Base-by-base conservation (phyloP, 1,140 invertebrate species). In the Drosophila sp. region DNA sequence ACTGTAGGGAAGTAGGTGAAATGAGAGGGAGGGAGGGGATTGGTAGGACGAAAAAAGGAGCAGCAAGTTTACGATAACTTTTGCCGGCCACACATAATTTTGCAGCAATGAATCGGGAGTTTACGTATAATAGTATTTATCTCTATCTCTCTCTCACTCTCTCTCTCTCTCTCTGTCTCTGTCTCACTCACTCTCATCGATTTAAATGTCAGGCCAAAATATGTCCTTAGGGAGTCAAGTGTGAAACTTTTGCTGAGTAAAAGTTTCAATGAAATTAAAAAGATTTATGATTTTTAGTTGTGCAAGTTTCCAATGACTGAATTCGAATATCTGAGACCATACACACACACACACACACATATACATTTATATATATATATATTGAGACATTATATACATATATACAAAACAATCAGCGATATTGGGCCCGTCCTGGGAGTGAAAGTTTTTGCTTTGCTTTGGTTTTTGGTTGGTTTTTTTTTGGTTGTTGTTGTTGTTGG, bases 181-280 rank as follows among this genome's bases (percentile, higher is more conserved):
- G 17, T 47, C 5, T 47, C 41, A 23, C 41, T 23, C 44, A 2
- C 44, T 79, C 25, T 76, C 84, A 89, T 89, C 80, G 85, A 89
- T 89, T 89, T 90, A 89, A 89, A 89, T 89, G 84, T 79, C 84
- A 80, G 60, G 25, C 68, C 30, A 64, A 75, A 50, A 80, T 82
- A 75, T 79, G 78, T 79, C 85, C 84, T 61, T 63, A 55, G 84
- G 84, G 80, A 84, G 40, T 87, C 70, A 76, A 89, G 80, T 84
- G 84, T 86, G 83, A 89, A 87, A 89, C 73, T 89, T 89, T 89
- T 40, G 60, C 57, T 35, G 8, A 29, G 33, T 17, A 63, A 86
- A 86, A 85, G 41, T 79, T 86, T 80, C 85, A 89, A 89, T 84
- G 85, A 89, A 89, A 89, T 89, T 89, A 89, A 89, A 84, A 89